Evolutionary conservation across 1,140 invertebrate species (phyloP).

Genomic region (Trichonephila clavipes): DNA sequence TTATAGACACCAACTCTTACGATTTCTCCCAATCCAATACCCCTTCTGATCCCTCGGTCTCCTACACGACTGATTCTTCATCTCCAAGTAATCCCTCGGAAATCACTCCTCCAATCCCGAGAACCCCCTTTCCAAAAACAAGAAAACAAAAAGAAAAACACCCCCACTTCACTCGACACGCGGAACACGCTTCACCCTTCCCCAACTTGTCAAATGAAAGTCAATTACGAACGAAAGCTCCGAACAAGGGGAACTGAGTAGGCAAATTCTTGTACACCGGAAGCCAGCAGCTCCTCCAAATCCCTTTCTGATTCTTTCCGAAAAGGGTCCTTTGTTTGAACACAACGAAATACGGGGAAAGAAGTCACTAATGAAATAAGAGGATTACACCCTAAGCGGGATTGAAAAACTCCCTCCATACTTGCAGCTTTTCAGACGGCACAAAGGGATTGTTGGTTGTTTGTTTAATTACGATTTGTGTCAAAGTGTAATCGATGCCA

Average conservation of each 20-base stretch:
- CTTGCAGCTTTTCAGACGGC: neutral
- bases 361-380: conserved; percentile 40
- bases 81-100: conserved; percentile 40
- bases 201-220: conserved; percentile 51
- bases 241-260: neutral
- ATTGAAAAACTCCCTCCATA: neutral
- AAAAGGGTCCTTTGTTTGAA: conserved; percentile 28
- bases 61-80: neutral
- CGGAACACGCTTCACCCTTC: conserved; percentile 40
- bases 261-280: conserved; percentile 45
- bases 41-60: neutral
- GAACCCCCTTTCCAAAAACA: neutral
- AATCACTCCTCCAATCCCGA: conserved; percentile 7
- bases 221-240: conserved; percentile 36
- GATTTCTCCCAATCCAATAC: too few relatives aligned
- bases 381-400: neutral
- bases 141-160: neutral
- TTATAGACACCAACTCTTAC: too few relatives aligned
- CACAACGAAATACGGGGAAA: neutral
- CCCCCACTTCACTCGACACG: conserved; percentile 30
- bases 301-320: conserved; percentile 33
- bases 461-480: neutral
- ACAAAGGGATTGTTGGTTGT: neutral
- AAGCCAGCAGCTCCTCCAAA: conserved; percentile 7
- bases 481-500: neutral